Base-by-base conservation (phyloP, 2,113 vertebrate species). In the Piaya cayana region DNA sequence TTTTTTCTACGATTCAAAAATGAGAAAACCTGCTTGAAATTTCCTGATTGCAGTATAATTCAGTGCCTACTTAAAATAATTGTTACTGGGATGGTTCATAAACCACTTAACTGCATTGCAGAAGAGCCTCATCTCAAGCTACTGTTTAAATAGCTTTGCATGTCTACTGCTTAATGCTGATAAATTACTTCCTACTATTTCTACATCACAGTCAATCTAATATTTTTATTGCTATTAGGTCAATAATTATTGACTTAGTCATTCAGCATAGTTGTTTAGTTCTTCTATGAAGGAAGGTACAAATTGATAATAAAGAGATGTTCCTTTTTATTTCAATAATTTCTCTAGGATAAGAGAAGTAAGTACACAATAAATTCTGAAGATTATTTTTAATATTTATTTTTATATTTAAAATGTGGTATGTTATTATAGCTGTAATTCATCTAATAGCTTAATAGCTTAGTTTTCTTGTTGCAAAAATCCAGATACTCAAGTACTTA, bases 221-320 rank as follows among this genome's bases (percentile, higher is more conserved):
- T 87, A 36, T 76, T 92, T 84, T 65, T 72, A 63, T 50, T 90
- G 15, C 42, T 69, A 32, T 75, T 60, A 45, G 36, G 27, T 87
- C 90, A 64, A 78, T 95, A 93, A 75, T 80, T 94, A 92, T 65
- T 92, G 80, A 34, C 8, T 71, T 84, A 32, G 17, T 79, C 32
- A 49, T 72, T 89, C 17, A 75, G 19, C 3, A 1, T 63, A 94
- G 85, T 59, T 77, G 6, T 42, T 80, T 64, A 81, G 53, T 56
- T 19, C 29, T 78, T 8, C 29, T 75, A 8, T 26, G 19, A 91
- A 23, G 56, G 23, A 91, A 93, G 11, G 17, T 68, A 50, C 12
- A 86, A 58, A 79, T 30, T 62, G 25, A 45, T 72, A 88, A 76
- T 64, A 47, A 25, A 63, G 9, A 67, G 15, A 18, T 58, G 39